Conservation (phyloP, 2,888 invertebrate species). For the Carabus problematicus region DNA sequence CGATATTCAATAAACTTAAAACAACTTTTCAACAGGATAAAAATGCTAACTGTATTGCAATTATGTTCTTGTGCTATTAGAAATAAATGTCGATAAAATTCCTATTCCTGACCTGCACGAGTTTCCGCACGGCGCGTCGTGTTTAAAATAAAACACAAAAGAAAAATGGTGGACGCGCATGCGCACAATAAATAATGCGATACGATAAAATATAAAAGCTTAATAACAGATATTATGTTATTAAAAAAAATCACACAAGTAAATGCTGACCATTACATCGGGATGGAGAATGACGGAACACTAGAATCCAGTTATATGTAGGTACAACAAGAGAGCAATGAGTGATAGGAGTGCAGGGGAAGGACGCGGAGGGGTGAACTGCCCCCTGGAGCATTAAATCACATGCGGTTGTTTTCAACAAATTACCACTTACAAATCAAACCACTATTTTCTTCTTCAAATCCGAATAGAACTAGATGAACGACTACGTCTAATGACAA, state of each 20-base stretch:
- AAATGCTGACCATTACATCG: conserved; percentile 38
- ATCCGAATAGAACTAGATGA: no score
- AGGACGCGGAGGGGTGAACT: not conserved
- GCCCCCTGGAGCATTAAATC: not conserved
- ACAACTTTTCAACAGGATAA: no score
- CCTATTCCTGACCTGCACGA: no score
- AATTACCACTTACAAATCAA: no score
- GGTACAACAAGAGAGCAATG: conserved; percentile 11
- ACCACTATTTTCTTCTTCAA: no score
- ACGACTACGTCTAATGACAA: no score
- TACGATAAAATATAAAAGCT: conserved; percentile 41
- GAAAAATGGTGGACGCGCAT: conserved; percentile 23
- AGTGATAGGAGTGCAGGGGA: not conserved
- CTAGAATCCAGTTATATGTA: conserved; percentile 23
- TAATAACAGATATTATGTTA: conserved; percentile 43
- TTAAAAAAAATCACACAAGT: conserved; percentile 42
- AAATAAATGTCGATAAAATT: no score
- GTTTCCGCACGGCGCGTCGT: no score
- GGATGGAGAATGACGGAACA: conserved; percentile 24
- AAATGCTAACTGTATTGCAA: no score
- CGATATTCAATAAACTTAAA: no score
- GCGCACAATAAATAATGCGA: conserved; percentile 41
- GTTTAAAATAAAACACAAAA: not conserved
- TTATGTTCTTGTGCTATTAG: no score
- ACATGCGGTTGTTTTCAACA: no score